These are phyloP conservation scores for Megaptera novaeangliae DNA, from an alignment of 2,113 vertebrate genomes.

Conservation along the genomic window DNA sequence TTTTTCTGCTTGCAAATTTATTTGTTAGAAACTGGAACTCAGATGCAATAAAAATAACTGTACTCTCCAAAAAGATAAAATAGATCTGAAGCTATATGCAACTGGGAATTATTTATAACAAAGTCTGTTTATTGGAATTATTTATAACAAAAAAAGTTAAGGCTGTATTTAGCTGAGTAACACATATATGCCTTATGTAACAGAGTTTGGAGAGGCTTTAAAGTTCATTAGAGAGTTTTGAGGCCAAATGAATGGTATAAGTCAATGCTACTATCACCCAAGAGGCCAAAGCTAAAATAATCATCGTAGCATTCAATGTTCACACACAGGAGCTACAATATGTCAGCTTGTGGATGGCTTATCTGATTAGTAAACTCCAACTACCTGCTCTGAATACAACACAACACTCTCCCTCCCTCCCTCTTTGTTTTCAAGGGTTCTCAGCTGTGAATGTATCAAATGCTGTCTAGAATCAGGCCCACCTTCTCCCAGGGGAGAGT, in stretches of 20 bases:
- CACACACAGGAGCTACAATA: neutral
- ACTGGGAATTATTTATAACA: constrained; percentile 52
- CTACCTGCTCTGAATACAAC: constrained; percentile 68
- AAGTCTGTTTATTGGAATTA: constrained; percentile 41
- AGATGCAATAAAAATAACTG: constrained; percentile 57
- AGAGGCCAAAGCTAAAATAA: constrained; percentile 14
- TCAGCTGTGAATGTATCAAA: constrained; percentile 62
- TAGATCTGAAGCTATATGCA: constrained; percentile 25
- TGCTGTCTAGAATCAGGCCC: neutral
- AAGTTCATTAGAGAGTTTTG: neutral
- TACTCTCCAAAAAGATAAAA: constrained; percentile 37
- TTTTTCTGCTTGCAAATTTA: constrained; percentile 44
- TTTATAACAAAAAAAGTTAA: constrained; percentile 50
- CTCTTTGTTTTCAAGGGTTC: constrained; percentile 67
- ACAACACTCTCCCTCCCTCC: constrained; percentile 46
- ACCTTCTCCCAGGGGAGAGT: constrained; percentile 54
- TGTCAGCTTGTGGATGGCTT: constrained; percentile 66
- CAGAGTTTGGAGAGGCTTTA: neutral
- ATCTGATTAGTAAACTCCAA: constrained; percentile 70
- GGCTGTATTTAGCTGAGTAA: neutral
- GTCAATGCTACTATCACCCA: neutral
- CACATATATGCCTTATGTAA: neutral
- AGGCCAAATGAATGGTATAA: neutral
- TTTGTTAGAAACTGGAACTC: constrained; percentile 25
- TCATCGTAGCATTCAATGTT: neutral